Evolutionary conservation across 2,113 vertebrate species (phyloP), one percentile per base, ranked within the genome.

Genomic region (Phyllostomus discolor): DNA sequence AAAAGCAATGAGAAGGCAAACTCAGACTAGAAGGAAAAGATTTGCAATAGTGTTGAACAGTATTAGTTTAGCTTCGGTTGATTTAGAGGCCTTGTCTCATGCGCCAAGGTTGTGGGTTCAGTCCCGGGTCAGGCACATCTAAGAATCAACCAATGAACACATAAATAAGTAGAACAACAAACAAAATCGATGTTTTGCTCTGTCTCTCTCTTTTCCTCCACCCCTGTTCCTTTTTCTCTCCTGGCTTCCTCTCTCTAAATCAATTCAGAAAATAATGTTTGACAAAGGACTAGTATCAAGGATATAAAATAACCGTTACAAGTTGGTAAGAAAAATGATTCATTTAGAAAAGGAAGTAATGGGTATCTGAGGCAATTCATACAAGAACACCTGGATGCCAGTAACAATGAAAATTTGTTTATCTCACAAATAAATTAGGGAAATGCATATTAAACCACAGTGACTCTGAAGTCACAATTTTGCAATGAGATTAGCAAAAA

Each of bases 211-310:
- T 43, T 43, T 43, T 9, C 43, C 43, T 43, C 43, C 43, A 43
- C 43, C 24, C 57, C 10, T 8, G 2, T 57, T 57, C 20, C 19
- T 57, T 57, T 57, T 57, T 26, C 57, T 59, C 57, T 59, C 57
- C 57, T 22, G 1, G 22, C 22, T 24, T 24, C 57, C 24, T 59
- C 24, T 59, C 57, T 59, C 57, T 26, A 59, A 59, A 26, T 59
- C 24, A 59, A 26, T 59, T 59, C 9, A 26, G 26, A 59, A 59
- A 26, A 59, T 59, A 26, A 59, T 73, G n/a, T 73, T 38, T 88
- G 43, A 88, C 14, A 89, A 52, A 97, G 57, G 8, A 67, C 93
- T 92, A 90, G 24, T 94, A 64, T 76, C 14, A 84, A 64, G 57
- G 15, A 48, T 70, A 64, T 92, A 28, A 91, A 85, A 75, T 54